These are phyloP conservation scores for Agrochola lychnidis DNA, from an alignment of 2,888 invertebrate genomes.

Conservation along the genomic window DNA sequence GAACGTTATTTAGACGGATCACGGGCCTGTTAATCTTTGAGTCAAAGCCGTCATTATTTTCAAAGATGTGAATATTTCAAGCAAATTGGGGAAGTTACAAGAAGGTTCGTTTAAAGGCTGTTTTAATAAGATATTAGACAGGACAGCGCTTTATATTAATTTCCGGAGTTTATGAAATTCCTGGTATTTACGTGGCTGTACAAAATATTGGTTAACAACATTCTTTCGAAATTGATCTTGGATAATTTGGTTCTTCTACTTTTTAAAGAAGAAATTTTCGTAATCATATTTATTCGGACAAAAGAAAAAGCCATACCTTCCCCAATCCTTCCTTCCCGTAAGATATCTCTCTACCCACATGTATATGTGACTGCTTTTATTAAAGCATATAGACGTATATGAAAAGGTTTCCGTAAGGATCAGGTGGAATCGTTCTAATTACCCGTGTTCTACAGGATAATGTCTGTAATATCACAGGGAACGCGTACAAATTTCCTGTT, in stretches of 20 bases:
- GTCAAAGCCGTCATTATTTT: slow-evolving; percentile 41
- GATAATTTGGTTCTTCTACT: background rate
- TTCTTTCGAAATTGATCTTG: background rate
- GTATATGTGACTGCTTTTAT: slow-evolving; percentile 33
- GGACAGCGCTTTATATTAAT: slow-evolving; percentile 43
- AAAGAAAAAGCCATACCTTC: background rate
- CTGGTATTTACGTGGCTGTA: slow-evolving; percentile 27
- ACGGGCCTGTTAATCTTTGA: slow-evolving; percentile 39
- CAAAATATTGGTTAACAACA: slow-evolving; percentile 28
- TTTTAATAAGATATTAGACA: slow-evolving; percentile 46
- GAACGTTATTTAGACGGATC: slow-evolving; percentile 40
- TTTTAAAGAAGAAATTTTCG: background rate
- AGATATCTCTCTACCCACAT: background rate
- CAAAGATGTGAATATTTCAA: slow-evolving; percentile 50
- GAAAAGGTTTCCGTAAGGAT: slow-evolving; percentile 63
- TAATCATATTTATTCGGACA: slow-evolving; percentile 6
- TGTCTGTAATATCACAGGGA: slow-evolving; percentile 57
- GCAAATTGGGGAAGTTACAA: slow-evolving; percentile 36
- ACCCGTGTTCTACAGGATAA: slow-evolving; percentile 62
- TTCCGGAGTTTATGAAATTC: slow-evolving; percentile 46
- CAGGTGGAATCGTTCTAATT: slow-evolving; percentile 64
- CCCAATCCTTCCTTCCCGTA: background rate
- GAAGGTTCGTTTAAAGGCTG: slow-evolving; percentile 30
- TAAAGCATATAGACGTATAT: slow-evolving; percentile 51
- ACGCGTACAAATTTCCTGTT: slow-evolving; percentile 64